Evolutionary conservation across 2,797 vertebrate genomes (phyloP).

Genomic region (Ctenopoma multispine): DNA sequence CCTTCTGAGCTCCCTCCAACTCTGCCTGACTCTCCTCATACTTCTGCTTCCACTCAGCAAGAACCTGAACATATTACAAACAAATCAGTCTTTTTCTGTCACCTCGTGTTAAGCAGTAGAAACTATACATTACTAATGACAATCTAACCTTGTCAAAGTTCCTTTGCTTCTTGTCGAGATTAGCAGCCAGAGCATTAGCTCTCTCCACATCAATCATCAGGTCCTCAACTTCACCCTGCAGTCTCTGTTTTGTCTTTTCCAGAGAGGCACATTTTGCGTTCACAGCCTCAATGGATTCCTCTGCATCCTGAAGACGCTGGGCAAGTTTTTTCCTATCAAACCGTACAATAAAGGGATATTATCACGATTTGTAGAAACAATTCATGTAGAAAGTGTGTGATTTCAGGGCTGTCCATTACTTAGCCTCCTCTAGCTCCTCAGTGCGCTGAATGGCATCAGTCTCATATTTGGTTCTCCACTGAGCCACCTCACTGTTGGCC

Average conservation of each 20-base stretch:
- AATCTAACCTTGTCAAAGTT: conserved; percentile 76
- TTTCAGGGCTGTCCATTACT: conserved; percentile 76
- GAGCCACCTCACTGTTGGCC: conserved; percentile 89
- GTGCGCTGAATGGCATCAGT: conserved; percentile 89
- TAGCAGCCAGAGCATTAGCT: conserved; percentile 83
- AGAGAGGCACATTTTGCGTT: conserved; percentile 90
- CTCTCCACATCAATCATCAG: conserved; percentile 90
- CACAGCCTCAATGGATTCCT: conserved; percentile 88
- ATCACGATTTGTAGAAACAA: background rate
- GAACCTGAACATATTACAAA: background rate
- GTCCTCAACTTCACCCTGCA: conserved; percentile 89
- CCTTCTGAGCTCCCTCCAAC: conserved; percentile 79
- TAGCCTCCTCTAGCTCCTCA: conserved; percentile 88
- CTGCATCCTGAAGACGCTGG: conserved; percentile 88
- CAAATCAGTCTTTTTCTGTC: background rate
- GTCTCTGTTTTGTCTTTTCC: conserved; percentile 87
- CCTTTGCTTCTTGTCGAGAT: conserved; percentile 82
- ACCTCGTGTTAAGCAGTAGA: background rate
- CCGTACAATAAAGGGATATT: background rate
- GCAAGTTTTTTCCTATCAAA: conserved; percentile 88
- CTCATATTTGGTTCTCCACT: conserved; percentile 90
- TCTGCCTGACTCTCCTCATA: no score
- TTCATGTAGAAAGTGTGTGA: background rate
- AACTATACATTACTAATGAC: background rate
- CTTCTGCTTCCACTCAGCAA: no score